These are phyloP conservation scores for Scaptomyza cyrtandrae DNA, from an alignment of 2,888 invertebrate genomes.

Conservation along the genomic window DNA sequence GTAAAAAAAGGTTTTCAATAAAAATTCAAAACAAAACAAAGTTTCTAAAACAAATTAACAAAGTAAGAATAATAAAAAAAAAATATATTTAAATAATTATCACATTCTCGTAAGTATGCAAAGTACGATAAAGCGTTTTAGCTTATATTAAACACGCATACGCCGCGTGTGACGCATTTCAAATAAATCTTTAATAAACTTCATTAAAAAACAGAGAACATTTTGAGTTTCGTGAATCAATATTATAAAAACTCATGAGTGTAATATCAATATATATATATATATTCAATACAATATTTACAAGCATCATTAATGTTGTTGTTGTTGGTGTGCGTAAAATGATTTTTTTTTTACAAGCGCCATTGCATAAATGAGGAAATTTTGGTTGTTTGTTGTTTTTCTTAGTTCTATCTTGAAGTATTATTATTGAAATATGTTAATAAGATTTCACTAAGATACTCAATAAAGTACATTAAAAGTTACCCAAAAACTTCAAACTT, in stretches of 20 bases:
- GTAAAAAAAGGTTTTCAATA: constrained; percentile 14
- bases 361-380: constrained; percentile 4
- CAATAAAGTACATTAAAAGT: neutral
- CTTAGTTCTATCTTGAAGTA: too few relatives aligned
- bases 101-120: constrained; percentile 59
- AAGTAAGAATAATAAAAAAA: neutral
- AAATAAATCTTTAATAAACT: neutral
- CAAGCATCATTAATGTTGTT: neutral
- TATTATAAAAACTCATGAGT: neutral
- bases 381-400: neutral
- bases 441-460: neutral
- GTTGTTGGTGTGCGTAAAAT: neutral
- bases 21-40: constrained; percentile 3
- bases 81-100: constrained; percentile 5
- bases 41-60: neutral
- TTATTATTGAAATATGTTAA: neutral
- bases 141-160: constrained; percentile 22
- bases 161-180: constrained; percentile 25
- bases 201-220: neutral
- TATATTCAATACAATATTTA: too few relatives aligned
- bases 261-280: too few relatives aligned
- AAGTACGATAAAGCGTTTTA: constrained; percentile 42
- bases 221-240: neutral
- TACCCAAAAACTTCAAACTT: neutral
- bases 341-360: neutral